These are phyloP conservation scores for Marronus borbonicus DNA, from an alignment of 2,888 invertebrate species.

Conservation along the genomic window DNA sequence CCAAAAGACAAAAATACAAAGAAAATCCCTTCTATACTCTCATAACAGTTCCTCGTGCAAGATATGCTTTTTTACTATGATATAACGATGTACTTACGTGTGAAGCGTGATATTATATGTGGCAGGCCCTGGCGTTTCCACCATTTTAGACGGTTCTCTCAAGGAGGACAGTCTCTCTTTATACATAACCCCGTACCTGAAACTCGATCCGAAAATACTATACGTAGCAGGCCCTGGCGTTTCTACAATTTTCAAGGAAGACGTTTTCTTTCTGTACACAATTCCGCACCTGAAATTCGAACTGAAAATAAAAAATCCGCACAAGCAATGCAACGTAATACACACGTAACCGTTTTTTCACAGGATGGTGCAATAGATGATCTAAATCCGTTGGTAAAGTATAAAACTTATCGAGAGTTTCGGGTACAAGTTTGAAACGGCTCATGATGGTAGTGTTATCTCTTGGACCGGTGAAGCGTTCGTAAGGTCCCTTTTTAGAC, in stretches of 20 bases:
- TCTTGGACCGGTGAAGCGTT: constrained; percentile 71
- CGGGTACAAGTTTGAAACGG: constrained; percentile 66
- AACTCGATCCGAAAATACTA: neutral
- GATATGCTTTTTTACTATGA: too few relatives aligned
- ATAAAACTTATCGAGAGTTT: constrained; percentile 61
- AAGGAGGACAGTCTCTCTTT: neutral
- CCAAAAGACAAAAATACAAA: too few relatives aligned
- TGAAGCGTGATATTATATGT: neutral
- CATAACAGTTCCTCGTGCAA: too few relatives aligned
- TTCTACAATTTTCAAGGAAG: neutral
- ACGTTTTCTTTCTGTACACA: constrained; percentile 1
- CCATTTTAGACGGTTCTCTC: neutral
- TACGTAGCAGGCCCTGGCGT: constrained; percentile 2
- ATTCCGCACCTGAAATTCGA: neutral
- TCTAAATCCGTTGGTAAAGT: constrained; percentile 61
- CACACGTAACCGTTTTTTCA: neutral
- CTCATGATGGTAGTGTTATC: constrained; percentile 73
- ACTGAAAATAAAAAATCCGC: neutral
- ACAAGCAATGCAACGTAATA: neutral
- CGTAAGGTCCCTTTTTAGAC: constrained; percentile 66
- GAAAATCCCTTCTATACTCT: too few relatives aligned
- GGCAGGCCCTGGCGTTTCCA: constrained; percentile 3
- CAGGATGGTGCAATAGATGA: constrained; percentile 60
- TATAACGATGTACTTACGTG: constrained; percentile 7
- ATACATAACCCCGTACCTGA: constrained; percentile 11